Evolutionary conservation across 2,797 vertebrate species (phyloP), one percentile per base, ranked within the genome.

Genomic region (Pampus argenteus): DNA sequence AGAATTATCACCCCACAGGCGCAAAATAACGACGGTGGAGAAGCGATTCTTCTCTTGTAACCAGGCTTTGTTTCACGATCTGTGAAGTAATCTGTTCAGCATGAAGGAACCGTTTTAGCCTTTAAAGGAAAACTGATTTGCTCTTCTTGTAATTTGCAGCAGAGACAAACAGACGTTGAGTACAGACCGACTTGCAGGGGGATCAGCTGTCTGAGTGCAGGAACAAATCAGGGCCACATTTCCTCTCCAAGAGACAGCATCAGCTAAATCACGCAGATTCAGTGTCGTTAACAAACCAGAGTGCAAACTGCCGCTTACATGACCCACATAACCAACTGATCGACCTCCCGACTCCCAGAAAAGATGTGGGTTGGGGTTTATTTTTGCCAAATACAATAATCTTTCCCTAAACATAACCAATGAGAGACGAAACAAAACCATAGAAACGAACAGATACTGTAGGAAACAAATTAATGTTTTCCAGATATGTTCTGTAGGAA

Each of bases 121-220:
- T 18, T 22, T 11, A 9, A 28, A 18, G 20, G 13, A 11, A 15
- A 49, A 28, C 2, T 11, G 18, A 23, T 29, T 13, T 9, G 10
- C 15, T 26, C 9, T 42, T 36, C 17, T 18, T 17, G 18, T 26
- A 28, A 23, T 34, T 20, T 9, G 18, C 26, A 63, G 54, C 36
- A n/a, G 48, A 65, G 54, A 29, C 51, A 58, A 61, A 74, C 11
- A 17, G 56, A 61, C 54, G 14, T 4, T 4, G 14, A 23, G 20
- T 69, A 70, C 15, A 2, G 64, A 6, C 40, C 23, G 62, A 66
- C 74, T 31, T 20, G 63, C 11, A 52, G 49, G 36, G 34, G 74
- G 76, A 86, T 89, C 86, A 83, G 83, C 82, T 84, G 88, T 75
- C 49, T 68, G 66, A 18, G 62, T 57, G 50, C 65, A 74, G 62